Percentiles rank a stretch among this genome's conserved stretches.
Evolutionary conservation across 2,797 vertebrate genomes (phyloP).

Genomic region (Muraenolepis orangiensis): DNA sequence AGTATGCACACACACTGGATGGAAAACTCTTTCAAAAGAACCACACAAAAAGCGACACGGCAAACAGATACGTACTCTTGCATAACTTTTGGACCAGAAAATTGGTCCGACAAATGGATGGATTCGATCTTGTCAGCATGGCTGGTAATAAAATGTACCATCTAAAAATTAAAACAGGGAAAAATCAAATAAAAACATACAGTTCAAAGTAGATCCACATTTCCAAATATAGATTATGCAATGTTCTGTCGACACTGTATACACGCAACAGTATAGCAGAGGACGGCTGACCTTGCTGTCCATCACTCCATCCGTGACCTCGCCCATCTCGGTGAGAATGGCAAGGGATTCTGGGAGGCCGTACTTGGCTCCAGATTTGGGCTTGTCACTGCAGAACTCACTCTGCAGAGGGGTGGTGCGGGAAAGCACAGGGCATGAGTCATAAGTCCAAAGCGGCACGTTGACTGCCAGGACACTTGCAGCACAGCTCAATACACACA

Average conservation of each 20-base stretch:
- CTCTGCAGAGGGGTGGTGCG: constrained; percentile 76
- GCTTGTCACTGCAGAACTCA: constrained; percentile 98
- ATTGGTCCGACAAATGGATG: constrained; percentile 99
- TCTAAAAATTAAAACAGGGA: constrained; percentile 70
- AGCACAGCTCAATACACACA: not conserved
- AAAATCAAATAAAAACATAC: not conserved
- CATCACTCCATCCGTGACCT: constrained; percentile 98
- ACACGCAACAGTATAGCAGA: not conserved
- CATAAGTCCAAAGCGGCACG: not conserved
- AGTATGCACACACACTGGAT: not conserved
- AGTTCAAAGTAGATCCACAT: not conserved
- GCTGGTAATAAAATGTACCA: constrained; percentile 95
- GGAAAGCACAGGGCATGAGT: not conserved
- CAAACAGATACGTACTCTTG: constrained; percentile 87
- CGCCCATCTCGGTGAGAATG: constrained; percentile 96
- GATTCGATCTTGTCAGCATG: constrained; percentile 99
- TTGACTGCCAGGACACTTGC: not conserved
- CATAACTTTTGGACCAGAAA: constrained; percentile 99
- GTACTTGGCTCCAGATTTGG: constrained; percentile 94
- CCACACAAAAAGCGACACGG: not conserved
- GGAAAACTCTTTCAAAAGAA: not conserved
- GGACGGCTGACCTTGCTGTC: constrained; percentile 85
- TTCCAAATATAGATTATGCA: not conserved
- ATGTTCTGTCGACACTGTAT: not conserved
- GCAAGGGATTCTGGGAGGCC: constrained; percentile 89